Conservation (phyloP, 2,113 vertebrate species). For the Odontesthes bonariensis region DNA sequence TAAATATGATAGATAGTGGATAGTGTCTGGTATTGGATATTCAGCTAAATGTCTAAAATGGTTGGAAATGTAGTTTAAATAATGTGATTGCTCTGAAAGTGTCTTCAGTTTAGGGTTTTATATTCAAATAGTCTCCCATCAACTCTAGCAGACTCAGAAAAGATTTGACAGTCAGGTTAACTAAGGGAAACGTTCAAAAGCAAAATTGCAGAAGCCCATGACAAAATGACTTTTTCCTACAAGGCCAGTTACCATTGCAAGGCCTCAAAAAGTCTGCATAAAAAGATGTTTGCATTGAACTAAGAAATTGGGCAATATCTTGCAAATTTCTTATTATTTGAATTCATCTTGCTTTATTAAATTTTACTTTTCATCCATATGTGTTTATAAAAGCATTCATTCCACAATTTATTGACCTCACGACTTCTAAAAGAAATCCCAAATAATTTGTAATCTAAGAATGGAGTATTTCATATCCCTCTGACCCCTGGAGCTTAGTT, state of each 20-base stretch:
- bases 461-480: constrained; percentile 50
- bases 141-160: no score
- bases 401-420: constrained; percentile 18
- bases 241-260: neutral
- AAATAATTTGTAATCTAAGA: constrained; percentile 52
- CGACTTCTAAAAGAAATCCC: constrained; percentile 16
- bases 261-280: neutral
- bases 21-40: neutral
- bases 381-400: constrained; percentile 11
- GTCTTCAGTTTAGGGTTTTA: neutral
- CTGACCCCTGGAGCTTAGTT: constrained; percentile 45
- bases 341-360: no score
- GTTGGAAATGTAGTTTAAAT: constrained; percentile 28
- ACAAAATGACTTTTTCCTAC: no score
- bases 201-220: no score
- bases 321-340: no score
- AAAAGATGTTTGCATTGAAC: neutral
- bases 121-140: no score
- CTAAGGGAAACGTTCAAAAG: no score
- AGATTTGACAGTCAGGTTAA: no score
- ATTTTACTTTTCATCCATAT: neutral
- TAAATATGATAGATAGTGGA: constrained; percentile 40
- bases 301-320: no score
- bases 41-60: constrained; percentile 23
- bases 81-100: neutral